Percentiles rank a stretch among this genome's conserved stretches.
These are phyloP conservation scores for Todiramphus saurophagus DNA, from an alignment of 2,113 vertebrate genomes.

Conservation along the genomic window DNA sequence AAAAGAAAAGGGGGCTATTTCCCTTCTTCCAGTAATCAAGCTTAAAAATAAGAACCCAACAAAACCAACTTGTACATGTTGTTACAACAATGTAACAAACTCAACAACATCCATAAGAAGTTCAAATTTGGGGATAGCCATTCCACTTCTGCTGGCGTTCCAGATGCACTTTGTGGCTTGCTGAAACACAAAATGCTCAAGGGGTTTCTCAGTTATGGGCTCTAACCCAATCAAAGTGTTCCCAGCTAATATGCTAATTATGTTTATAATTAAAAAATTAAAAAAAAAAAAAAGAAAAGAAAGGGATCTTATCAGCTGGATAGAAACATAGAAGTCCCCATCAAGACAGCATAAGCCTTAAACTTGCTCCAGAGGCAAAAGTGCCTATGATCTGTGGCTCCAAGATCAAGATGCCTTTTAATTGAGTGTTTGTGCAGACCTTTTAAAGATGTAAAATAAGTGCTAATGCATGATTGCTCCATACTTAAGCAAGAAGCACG, in stretches of 20 bases:
- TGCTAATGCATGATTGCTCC: background rate
- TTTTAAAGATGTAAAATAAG: background rate
- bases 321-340: background rate
- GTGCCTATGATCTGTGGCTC: background rate
- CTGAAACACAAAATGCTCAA: background rate
- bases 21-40: background rate
- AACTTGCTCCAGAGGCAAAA: conserved; percentile 6
- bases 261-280: background rate
- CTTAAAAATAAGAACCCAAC: background rate
- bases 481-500: background rate
- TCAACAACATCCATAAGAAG: background rate
- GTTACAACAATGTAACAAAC: background rate
- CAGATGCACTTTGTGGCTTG: background rate
- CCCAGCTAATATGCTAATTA: background rate
- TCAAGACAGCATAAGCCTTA: background rate
- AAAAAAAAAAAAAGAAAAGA: background rate
- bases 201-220: background rate
- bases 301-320: background rate
- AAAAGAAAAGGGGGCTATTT: background rate
- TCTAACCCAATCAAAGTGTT: background rate
- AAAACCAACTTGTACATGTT: background rate
- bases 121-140: background rate
- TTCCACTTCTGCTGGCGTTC: background rate
- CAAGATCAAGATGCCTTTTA: conserved; percentile 59
- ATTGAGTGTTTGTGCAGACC: background rate